Conservation (phyloP, 2,888 invertebrate genomes). For the Drosophila neutralis region DNA sequence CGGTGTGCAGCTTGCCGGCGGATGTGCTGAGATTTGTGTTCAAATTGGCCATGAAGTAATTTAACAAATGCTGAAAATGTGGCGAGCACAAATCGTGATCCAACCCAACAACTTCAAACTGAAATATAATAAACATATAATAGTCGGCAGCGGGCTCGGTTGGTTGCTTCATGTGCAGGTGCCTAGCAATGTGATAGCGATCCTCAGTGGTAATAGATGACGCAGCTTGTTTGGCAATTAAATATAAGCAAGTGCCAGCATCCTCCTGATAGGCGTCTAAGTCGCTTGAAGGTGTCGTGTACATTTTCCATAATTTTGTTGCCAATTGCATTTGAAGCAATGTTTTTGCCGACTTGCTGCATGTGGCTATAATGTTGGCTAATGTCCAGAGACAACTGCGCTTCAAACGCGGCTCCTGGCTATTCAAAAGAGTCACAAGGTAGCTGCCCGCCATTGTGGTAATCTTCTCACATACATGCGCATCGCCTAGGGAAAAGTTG, state of each 20-base stretch:
- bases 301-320: constrained; percentile 76
- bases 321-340: constrained; percentile 82
- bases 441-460: constrained; percentile 81
- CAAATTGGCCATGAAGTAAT: constrained; percentile 50
- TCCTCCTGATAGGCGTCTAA: constrained; percentile 67
- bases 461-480: constrained; percentile 81
- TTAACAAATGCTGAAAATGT: constrained; percentile 29
- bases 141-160: constrained; percentile 67
- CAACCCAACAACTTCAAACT: constrained; percentile 43
- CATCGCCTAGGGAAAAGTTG: constrained; percentile 82
- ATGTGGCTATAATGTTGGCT: constrained; percentile 78
- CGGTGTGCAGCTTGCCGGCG: constrained; percentile 48
- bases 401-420: constrained; percentile 71
- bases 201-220: constrained; percentile 60
- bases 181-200: constrained; percentile 51
- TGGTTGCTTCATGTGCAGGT: constrained; percentile 65
- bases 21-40: constrained; percentile 43
- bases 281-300: constrained; percentile 41
- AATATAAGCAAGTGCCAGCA: constrained; percentile 72
- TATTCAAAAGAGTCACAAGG: constrained; percentile 80
- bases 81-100: constrained; percentile 7
- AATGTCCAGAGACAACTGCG: constrained; percentile 82
- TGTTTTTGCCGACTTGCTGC: constrained; percentile 68
- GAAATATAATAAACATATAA: constrained; percentile 75
- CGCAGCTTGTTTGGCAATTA: constrained; percentile 57